A percentile compares a stretch with the other conserved stretches of the same genome.
These are phyloP conservation scores for Morinoia aosen DNA, from an alignment of 2,888 invertebrate species.

Conservation along the genomic window DNA sequence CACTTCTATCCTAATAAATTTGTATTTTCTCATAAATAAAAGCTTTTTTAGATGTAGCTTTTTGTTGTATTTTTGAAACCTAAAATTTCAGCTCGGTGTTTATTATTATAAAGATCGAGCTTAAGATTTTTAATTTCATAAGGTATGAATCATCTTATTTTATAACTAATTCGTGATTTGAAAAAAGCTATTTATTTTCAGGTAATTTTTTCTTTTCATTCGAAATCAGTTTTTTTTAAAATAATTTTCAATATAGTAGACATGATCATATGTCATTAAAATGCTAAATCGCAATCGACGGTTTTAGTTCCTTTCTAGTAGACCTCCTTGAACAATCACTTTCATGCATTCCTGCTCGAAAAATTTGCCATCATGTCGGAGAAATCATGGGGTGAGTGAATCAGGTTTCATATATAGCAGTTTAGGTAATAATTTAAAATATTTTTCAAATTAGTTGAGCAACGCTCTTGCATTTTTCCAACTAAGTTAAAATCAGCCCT, in stretches of 20 bases:
- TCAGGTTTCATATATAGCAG: neutral
- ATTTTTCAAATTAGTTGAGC: neutral
- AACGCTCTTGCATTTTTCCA: neutral
- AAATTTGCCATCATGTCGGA: constrained; percentile 8
- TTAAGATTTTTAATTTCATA: too few species aligned
- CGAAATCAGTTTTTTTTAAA: neutral
- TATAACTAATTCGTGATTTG: too few species aligned
- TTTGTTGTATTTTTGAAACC: too few species aligned
- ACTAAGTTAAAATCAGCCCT: neutral
- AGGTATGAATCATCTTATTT: too few species aligned
- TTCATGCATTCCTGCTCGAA: constrained; percentile 30
- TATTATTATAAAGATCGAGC: too few species aligned
- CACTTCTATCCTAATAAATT: too few species aligned
- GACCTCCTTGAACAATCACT: constrained; percentile 21
- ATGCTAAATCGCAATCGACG: neutral
- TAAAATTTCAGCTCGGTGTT: too few species aligned
- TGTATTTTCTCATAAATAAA: too few species aligned
- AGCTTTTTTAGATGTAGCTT: too few species aligned
- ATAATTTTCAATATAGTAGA: neutral
- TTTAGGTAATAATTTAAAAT: neutral
- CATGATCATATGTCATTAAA: neutral
- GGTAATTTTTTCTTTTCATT: too few species aligned
- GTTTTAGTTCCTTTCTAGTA: constrained; percentile 6
- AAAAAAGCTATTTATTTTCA: too few species aligned
- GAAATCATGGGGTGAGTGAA: constrained; percentile 20